A percentile compares a stretch with the other conserved stretches of the same genome.
Evolutionary conservation across 2,113 vertebrate species (phyloP).

Genomic region (Cyphomyrus plagiostoma): DNA sequence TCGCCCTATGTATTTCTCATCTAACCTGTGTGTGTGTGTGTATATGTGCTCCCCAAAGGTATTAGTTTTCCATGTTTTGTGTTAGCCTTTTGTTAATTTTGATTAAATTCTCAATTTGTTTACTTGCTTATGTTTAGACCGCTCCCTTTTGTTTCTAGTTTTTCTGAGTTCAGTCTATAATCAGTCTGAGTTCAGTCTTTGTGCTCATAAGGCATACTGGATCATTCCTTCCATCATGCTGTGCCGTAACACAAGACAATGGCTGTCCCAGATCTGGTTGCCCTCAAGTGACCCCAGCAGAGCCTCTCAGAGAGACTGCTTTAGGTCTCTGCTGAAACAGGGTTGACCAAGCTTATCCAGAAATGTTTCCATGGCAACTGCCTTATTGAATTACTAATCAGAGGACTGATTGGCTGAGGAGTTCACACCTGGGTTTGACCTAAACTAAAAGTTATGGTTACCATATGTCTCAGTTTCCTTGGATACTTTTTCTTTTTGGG

Average conservation of each 20-base stretch:
- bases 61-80: background rate
- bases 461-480: too few species aligned
- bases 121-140: background rate
- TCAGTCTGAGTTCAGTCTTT: background rate
- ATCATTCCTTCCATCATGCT: background rate
- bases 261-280: background rate
- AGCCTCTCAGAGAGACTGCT: background rate
- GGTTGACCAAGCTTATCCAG: background rate
- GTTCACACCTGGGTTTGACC: background rate
- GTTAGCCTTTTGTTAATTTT: background rate
- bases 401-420: background rate
- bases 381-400: background rate
- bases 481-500: too few species aligned
- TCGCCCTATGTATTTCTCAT: too few species aligned
- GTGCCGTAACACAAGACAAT: background rate
- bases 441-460: background rate
- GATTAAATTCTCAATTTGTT: background rate
- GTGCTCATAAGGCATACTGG: background rate
- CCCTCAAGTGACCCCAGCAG: background rate
- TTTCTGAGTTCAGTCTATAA: background rate
- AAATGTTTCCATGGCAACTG: background rate
- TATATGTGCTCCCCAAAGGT: too few species aligned
- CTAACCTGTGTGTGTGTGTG: too few species aligned
- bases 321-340: background rate
- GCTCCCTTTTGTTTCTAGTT: background rate